These are phyloP conservation scores for Chaenodraco wilsoni DNA, from an alignment of 2,797 vertebrate genomes.

Conservation along the genomic window DNA sequence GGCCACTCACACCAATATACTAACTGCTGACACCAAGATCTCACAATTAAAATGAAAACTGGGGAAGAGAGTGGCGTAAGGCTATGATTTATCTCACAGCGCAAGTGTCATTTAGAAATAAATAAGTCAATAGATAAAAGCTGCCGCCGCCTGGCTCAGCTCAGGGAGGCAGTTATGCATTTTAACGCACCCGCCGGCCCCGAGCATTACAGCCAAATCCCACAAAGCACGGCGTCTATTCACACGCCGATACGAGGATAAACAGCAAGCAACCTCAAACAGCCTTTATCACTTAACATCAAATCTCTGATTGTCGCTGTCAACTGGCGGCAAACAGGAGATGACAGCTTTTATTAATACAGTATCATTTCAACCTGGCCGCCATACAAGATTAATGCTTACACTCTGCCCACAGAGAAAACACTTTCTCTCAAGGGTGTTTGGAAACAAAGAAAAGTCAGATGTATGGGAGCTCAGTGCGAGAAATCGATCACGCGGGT, in stretches of 20 bases:
- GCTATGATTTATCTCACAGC: constrained; percentile 85
- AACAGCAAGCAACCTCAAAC: constrained; percentile 64
- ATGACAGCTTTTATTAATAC: constrained; percentile 80
- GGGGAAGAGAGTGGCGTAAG: constrained; percentile 76
- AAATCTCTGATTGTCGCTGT: constrained; percentile 71
- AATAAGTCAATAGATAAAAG: constrained; percentile 85
- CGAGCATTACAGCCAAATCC: constrained; percentile 71
- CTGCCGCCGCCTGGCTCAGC: constrained; percentile 69
- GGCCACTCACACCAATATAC: constrained; percentile 91
- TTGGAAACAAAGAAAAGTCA: constrained; percentile 70
- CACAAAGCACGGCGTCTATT: constrained; percentile 59
- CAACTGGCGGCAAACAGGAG: constrained; percentile 63
- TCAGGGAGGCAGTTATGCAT: constrained; percentile 78
- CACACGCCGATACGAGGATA: constrained; percentile 58
- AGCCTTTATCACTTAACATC: constrained; percentile 75
- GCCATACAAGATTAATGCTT: constrained; percentile 70
- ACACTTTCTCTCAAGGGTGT: constrained; percentile 76
- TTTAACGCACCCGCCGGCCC: constrained; percentile 71
- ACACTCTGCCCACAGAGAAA: constrained; percentile 55
- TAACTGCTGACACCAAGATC: constrained; percentile 89
- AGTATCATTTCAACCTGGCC: constrained; percentile 71
- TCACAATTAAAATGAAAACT: constrained; percentile 87
- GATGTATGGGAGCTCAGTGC: constrained; percentile 31
- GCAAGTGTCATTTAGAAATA: constrained; percentile 85
- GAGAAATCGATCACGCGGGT: constrained; percentile 52